Percentiles rank a stretch among this genome's conserved stretches.
Conservation (phyloP, 2,888 invertebrate species). For the Heteromyza rotundicornis region DNA sequence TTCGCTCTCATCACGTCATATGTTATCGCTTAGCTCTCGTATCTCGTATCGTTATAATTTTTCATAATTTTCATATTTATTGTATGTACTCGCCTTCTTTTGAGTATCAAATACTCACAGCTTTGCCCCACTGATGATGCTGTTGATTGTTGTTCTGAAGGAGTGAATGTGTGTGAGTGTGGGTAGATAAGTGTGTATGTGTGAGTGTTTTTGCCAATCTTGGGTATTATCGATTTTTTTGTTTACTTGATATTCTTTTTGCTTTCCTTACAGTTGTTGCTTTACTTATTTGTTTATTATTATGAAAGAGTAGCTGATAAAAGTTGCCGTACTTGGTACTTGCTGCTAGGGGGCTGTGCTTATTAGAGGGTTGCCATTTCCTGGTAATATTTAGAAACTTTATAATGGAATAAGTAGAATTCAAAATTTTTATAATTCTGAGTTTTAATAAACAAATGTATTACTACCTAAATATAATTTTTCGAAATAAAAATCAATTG, state of each 20-base stretch:
- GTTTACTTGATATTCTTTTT: constrained; percentile 24
- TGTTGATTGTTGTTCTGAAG: constrained; percentile 17
- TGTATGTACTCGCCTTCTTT: too few species aligned
- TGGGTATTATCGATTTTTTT: constrained; percentile 52
- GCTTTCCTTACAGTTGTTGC: not conserved
- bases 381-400: too few species aligned
- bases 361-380: too few species aligned
- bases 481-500: too few species aligned
- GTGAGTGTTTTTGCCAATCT: constrained; percentile 48
- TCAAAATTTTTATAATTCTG: too few species aligned
- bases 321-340: not conserved
- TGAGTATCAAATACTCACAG: not conserved
- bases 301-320: not conserved
- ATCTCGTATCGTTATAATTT: too few species aligned
- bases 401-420: too few species aligned
- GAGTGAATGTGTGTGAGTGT: not conserved
- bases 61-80: too few species aligned
- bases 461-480: too few species aligned
- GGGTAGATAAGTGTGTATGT: not conserved
- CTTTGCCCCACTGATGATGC: constrained; percentile 2
- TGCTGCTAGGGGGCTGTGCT: not conserved
- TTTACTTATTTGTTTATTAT: not conserved
- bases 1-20: too few species aligned
- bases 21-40: too few species aligned
- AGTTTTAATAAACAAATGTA: too few species aligned